phyloP scores from a whole-genome alignment of 2,888 invertebrate species.

The Cloeon dipterum region DNA sequence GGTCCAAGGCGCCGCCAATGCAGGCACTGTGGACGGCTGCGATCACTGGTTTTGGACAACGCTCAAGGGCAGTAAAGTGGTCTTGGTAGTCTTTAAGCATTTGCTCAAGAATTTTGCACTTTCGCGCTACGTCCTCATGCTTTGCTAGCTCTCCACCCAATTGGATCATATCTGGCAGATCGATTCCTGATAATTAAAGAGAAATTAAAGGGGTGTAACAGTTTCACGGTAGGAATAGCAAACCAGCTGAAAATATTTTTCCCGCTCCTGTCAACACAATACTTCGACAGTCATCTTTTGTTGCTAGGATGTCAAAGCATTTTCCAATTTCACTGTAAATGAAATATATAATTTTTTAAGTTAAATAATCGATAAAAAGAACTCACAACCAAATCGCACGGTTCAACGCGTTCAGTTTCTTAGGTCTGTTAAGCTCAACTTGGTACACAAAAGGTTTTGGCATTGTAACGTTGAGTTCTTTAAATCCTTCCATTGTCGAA shows the following conservation, averaged over 20 bases:
- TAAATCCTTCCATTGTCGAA: too few relatives aligned
- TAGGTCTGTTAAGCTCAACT: constrained; percentile 75
- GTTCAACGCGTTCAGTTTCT: constrained; percentile 68
- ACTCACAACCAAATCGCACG: constrained; percentile 61
- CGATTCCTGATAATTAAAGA: constrained; percentile 45
- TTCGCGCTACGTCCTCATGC: constrained; percentile 54
- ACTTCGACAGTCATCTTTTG: constrained; percentile 61
- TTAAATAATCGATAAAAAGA: too few relatives aligned
- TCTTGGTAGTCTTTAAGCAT: constrained; percentile 49
- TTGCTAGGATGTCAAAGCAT: constrained; percentile 53
- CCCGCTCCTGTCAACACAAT: constrained; percentile 73
- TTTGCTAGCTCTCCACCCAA: constrained; percentile 30
- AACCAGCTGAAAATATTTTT: constrained; percentile 66
- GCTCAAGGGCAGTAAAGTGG: constrained; percentile 56
- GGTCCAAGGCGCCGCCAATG: constrained; percentile 76
- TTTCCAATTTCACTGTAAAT: constrained; percentile 54
- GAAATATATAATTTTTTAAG: too few relatives aligned
- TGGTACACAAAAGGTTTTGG: constrained; percentile 56
- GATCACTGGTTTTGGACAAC: constrained; percentile 79
- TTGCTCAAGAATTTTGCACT: constrained; percentile 37
- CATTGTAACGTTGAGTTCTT: constrained; percentile 38
- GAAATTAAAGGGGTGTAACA: too few relatives aligned
- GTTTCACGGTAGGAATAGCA: constrained; percentile 4
- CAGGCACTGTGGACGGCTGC: constrained; percentile 71
- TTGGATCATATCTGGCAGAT: constrained; percentile 37